Evolutionary conservation across 2,888 invertebrate genomes (phyloP), one percentile per base, ranked within the genome.

Genomic region (Azorinus chamasolen): DNA sequence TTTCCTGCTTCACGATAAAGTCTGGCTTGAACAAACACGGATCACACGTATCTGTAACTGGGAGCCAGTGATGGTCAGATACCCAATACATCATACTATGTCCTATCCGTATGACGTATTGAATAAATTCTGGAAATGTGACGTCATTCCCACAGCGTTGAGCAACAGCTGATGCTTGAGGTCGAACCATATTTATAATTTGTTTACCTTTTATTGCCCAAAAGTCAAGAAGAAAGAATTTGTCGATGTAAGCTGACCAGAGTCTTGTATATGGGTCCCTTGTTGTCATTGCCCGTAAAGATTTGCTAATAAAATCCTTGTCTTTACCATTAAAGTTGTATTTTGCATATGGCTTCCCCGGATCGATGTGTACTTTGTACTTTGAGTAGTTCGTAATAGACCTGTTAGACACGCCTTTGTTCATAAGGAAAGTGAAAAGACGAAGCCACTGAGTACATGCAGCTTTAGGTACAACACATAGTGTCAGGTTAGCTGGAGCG

Each of bases 401-500:
- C n/a, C n/a, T n/a, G n/a, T n/a, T n/a, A n/a, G n/a, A n/a, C n/a
- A n/a, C n/a, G n/a, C n/a, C n/a, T n/a, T n/a, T n/a, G n/a, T n/a
- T n/a, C n/a, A n/a, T n/a, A n/a, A 87, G 50, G 50, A 65, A 84
- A 14, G 76, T 72, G 27, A 88, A 79, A 2, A 88, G 62, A 12
- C 84, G 63, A n/a, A 82, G 79, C 86, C 86, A 88, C 46, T 82
- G 79, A 0, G 88, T 87, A 57, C 84, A 84, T 0, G 87, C 88
- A 6, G 78, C 84, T 51, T 88, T n/a, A n/a, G n/a, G n/a, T n/a
- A n/a, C n/a, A n/a, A n/a, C n/a, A n/a, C n/a, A n/a, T n/a, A n/a
- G n/a, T 0, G 83, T 65, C 24, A 77, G 37, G 45, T 74, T 74
- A 14, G 46, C 46, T 14, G 24, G 4, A 37, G 20, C 54, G 32